Base-by-base conservation (phyloP, 2,113 vertebrate genomes). In the Pongo pygmaeus region DNA sequence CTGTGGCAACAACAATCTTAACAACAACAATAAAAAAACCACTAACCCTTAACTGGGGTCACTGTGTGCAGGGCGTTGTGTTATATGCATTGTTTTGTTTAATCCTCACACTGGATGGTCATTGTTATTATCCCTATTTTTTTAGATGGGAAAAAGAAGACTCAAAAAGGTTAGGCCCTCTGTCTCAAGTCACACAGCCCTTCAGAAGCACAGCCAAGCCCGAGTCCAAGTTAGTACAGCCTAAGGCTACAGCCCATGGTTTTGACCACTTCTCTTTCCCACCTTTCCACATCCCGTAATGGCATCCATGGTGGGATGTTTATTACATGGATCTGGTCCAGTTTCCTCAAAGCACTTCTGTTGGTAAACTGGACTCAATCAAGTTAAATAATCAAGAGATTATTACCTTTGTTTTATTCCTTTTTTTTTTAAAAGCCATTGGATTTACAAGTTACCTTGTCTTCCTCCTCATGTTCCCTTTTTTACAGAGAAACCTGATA, bases 341-440 rank as follows among this genome's bases (percentile, higher is more conserved):
- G 75, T 89, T 96, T 94, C 93, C 57, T 88, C 69, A 80, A 17
- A 91, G 79, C 94, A 78, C 61, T 72, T 94, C 30, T 48, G 22
- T 38, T 57, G 57, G 35, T 64, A 35, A 79, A 93, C 70, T 83
- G 61, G 48, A 92, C 81, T 93, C 79, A 43, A 52, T 93, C 79
- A 61, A 52, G 52, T 92, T 94, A 85, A 91, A 87, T 89, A 87
- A 74, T 81, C 78, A 79, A 81, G 93, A 67, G 59, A 55, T 64
- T 93, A 38, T 91, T 50, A 59, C 52, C 72, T 91, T 93, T 18
- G 3, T 83, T 94, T 77, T 74, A 38, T 78, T 97, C 38, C 38
- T 38, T 38, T 70, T 74, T 84, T 50, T 94, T 80, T 55, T 27
- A 38, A 93, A 90, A 94, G 23, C 12, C 22, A 3, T 67, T 89